Conservation (phyloP, 2,888 invertebrate species). For the Dasysyrphus tricinctus region DNA sequence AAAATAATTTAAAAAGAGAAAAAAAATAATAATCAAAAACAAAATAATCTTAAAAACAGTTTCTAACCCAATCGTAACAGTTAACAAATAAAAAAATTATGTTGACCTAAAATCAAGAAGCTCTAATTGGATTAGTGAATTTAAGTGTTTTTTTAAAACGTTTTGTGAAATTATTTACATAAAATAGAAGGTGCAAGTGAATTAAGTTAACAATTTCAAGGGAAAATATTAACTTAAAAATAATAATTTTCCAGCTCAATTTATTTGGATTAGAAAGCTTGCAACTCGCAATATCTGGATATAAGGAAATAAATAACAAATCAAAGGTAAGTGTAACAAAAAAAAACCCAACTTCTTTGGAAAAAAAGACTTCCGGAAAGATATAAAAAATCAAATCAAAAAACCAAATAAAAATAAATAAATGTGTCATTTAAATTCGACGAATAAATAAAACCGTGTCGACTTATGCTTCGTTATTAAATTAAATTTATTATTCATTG, state of each 20-base stretch:
- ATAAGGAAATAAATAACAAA: neutral
- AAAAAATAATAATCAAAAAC: neutral
- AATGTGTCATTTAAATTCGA: constrained; percentile 53
- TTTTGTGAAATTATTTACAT: neutral
- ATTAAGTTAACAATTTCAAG: neutral
- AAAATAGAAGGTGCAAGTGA: neutral
- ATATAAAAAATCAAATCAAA: constrained; percentile 30
- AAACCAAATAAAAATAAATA: constrained; percentile 44
- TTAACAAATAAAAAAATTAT: neutral
- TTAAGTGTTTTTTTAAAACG: no score
- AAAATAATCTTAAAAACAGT: neutral
- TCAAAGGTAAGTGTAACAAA: neutral
- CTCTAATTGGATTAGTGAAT: neutral
- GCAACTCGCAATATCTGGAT: constrained; percentile 5
- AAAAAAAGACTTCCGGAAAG: constrained; percentile 23
- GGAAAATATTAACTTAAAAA: neutral
- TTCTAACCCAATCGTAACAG: no score
- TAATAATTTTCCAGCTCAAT: neutral
- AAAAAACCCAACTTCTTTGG: neutral
- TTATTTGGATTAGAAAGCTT: neutral
- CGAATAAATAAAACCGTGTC: constrained; percentile 28
- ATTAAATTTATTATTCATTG: constrained; percentile 9
- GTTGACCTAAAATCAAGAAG: neutral
- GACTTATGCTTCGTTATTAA: constrained; percentile 10
- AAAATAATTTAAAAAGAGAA: neutral